Percentiles rank a stretch among this genome's conserved stretches.
Evolutionary conservation across 1,140 invertebrate species (phyloP).

Genomic region (Leptinotarsa defecta): DNA sequence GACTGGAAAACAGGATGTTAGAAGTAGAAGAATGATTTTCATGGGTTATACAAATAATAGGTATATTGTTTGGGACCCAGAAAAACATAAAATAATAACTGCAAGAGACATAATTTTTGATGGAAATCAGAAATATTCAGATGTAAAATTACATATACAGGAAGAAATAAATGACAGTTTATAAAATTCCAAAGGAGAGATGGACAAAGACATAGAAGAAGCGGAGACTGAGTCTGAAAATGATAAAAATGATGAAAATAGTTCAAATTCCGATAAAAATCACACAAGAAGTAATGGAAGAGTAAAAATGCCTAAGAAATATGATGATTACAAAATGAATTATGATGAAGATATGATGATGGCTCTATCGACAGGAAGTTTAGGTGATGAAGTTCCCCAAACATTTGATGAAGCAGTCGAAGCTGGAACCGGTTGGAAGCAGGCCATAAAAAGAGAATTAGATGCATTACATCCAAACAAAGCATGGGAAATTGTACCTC

Average conservation of each 20-base stretch:
- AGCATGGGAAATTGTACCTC: neutral
- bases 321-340: no score
- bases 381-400: no score
- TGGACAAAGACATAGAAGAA: neutral
- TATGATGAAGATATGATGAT: no score
- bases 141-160: neutral
- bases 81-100: no score
- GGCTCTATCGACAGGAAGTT: no score
- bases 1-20: neutral
- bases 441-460: neutral
- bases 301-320: no score
- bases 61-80: no score
- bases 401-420: neutral
- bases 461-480: neutral
- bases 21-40: slow-evolving; percentile 1
- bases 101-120: slow-evolving; percentile 18
- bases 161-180: neutral
- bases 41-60: slow-evolving; percentile 9
- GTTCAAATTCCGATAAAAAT: no score
- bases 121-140: neutral
- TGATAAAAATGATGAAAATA: neutral
- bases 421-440: neutral
- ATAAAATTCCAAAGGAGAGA: neutral
- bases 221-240: neutral
- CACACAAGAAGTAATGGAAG: no score